Evolutionary conservation across 1,140 invertebrate species (phyloP).

Genomic region (Laupala kohalensis): DNA sequence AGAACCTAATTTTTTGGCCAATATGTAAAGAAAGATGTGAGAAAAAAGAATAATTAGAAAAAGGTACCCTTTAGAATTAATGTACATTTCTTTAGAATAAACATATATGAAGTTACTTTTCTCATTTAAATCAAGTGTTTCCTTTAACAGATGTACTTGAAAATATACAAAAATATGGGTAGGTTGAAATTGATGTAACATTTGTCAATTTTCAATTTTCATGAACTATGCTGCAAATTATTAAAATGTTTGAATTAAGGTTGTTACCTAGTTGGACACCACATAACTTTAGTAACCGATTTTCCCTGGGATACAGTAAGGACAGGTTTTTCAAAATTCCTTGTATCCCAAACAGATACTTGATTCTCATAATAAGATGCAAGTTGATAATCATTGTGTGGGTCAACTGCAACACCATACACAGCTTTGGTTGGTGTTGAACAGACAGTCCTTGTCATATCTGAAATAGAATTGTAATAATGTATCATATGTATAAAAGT

Average conservation of each 20-base stretch:
- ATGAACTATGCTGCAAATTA: not conserved
- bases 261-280: conserved; percentile 75
- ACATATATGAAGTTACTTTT: too few species aligned
- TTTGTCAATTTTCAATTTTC: not conserved
- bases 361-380: conserved; percentile 71
- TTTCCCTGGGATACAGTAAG: conserved; percentile 53
- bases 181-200: too few species aligned
- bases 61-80: too few species aligned
- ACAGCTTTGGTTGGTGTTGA: conserved; percentile 70
- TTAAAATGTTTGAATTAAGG: not conserved
- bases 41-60: too few species aligned
- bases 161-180: too few species aligned
- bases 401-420: conserved; percentile 64
- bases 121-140: too few species aligned
- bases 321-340: conserved; percentile 76
- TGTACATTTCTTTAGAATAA: too few species aligned
- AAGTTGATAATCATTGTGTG: conserved; percentile 58
- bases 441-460: conserved; percentile 54
- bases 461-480: conserved; percentile 28
- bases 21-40: too few species aligned
- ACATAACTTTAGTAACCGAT: conserved; percentile 59
- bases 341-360: conserved; percentile 75
- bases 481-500: conserved; percentile 3
- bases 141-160: too few species aligned
- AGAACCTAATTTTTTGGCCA: too few species aligned